Percentiles rank a stretch among this genome's conserved stretches.
Evolutionary conservation across 1,140 invertebrate species (phyloP).

Genomic region (Stratiolaelaps scimitus): DNA sequence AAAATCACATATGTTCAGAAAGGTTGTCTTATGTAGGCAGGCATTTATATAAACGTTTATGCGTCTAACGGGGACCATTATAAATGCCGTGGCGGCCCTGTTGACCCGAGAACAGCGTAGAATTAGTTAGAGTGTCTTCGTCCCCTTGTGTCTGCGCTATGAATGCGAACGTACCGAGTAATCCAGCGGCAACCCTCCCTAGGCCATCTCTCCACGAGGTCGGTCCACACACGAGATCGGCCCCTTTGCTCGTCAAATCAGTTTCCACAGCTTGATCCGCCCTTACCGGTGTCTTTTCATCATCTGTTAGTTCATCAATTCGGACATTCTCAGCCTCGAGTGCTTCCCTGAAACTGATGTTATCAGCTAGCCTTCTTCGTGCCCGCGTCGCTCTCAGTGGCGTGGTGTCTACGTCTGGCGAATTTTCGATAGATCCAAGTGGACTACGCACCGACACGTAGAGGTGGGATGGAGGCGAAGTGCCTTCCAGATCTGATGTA

Average conservation of each 20-base stretch:
- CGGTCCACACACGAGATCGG: not conserved
- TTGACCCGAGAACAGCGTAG: too few species aligned
- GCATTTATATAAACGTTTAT: too few species aligned
- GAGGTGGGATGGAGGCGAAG: not conserved
- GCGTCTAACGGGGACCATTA: too few species aligned
- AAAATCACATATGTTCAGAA: too few species aligned
- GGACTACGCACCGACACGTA: slow-evolving; percentile 6
- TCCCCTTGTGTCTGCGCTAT: not conserved
- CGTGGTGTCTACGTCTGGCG: slow-evolving; percentile 2
- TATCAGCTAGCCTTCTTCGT: slow-evolving; percentile 6
- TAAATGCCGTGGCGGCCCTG: too few species aligned
- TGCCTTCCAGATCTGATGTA: not conserved
- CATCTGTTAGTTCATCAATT: not conserved
- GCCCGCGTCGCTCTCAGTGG: slow-evolving; percentile 3
- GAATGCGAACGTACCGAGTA: not conserved
- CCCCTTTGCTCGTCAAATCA: too few species aligned
- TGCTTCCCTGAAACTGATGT: slow-evolving; percentile 1
- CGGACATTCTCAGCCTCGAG: not conserved
- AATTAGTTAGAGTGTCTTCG: not conserved
- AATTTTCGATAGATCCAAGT: slow-evolving; percentile 2
- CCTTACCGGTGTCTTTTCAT: not conserved
- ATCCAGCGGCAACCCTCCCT: slow-evolving; percentile 3
- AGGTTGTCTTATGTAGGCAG: too few species aligned
- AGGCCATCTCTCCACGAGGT: not conserved
- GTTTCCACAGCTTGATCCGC: not conserved